Percentiles rank a stretch among this genome's conserved stretches.
Evolutionary conservation across 2,888 invertebrate species (phyloP).

Genomic region (Eupeodes luniger): DNA sequence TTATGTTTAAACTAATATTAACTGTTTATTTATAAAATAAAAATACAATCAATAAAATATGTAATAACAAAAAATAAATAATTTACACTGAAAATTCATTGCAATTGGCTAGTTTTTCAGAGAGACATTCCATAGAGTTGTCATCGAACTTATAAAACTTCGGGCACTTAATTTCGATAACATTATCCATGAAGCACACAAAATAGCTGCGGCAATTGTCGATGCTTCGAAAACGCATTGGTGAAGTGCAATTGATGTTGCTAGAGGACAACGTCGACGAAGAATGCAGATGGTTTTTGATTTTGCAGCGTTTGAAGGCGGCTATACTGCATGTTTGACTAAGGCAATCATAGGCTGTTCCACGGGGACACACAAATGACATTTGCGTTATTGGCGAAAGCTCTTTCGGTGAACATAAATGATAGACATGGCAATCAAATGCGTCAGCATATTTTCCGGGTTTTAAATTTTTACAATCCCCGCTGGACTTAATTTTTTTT

Average conservation of each 20-base stretch:
- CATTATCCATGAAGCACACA: conserved; percentile 73
- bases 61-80: conserved; percentile 43
- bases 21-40: conserved; percentile 40
- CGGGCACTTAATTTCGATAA: conserved; percentile 76
- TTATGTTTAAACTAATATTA: conserved; percentile 21
- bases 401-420: conserved; percentile 69
- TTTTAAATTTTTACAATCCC: conserved; percentile 47
- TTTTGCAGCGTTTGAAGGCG: conserved; percentile 61
- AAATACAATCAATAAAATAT: conserved; percentile 27
- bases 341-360: conserved; percentile 68
- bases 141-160: conserved; percentile 77
- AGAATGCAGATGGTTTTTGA: not conserved
- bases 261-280: not conserved
- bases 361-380: conserved; percentile 66
- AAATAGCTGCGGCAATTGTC: conserved; percentile 74
- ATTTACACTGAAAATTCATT: conserved; percentile 38
- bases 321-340: conserved; percentile 58
- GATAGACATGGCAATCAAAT: conserved; percentile 70
- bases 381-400: conserved; percentile 69
- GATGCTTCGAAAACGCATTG: conserved; percentile 73
- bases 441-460: conserved; percentile 75
- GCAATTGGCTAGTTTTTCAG: conserved; percentile 72
- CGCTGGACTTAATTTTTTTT: conserved; percentile 11
- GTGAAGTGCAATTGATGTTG: conserved; percentile 62
- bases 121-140: conserved; percentile 71